Evolutionary conservation across 2,888 invertebrate species (phyloP).

Genomic region (Rhagonycha lutea): DNA sequence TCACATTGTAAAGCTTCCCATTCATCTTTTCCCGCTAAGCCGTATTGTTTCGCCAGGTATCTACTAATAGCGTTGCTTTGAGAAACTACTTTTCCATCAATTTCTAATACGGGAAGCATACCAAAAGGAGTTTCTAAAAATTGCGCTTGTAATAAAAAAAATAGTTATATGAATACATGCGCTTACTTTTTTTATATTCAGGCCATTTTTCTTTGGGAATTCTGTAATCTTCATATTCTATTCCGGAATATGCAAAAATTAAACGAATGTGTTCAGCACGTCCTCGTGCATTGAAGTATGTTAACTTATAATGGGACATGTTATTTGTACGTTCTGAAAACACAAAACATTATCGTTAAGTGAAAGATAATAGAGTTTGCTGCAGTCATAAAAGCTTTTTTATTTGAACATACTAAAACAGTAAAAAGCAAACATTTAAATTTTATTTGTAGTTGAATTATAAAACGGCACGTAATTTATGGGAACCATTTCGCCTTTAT

Average conservation of each 20-base stretch:
- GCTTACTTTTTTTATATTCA: conserved; percentile 59
- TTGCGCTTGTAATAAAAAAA: not conserved
- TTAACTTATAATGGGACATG: conserved; percentile 57
- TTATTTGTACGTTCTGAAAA: conserved; percentile 24
- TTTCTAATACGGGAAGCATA: conserved; percentile 62
- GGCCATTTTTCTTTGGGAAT: conserved; percentile 60
- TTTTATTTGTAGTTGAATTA: not conserved
- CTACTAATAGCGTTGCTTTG: conserved; percentile 63
- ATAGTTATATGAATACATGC: not conserved
- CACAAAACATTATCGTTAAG: conserved; percentile 6
- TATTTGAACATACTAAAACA: not conserved
- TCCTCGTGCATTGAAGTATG: conserved; percentile 63
- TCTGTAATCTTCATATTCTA: conserved; percentile 61
- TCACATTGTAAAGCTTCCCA: conserved; percentile 63
- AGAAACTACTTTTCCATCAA: conserved; percentile 60
- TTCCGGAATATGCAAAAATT: conserved; percentile 61
- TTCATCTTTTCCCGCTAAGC: conserved; percentile 60
- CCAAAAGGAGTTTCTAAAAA: conserved; percentile 61
- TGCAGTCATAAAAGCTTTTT: not conserved
- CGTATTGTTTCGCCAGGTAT: conserved; percentile 60
- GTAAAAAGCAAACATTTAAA: not conserved
- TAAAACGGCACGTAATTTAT: too few relatives aligned
- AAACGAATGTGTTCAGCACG: conserved; percentile 62
- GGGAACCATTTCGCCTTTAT: too few relatives aligned
- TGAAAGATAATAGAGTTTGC: not conserved